Evolutionary conservation across 2,797 vertebrate species (phyloP), one percentile per base, ranked within the genome.

Genomic region (Chrysocyon brachyurus): DNA sequence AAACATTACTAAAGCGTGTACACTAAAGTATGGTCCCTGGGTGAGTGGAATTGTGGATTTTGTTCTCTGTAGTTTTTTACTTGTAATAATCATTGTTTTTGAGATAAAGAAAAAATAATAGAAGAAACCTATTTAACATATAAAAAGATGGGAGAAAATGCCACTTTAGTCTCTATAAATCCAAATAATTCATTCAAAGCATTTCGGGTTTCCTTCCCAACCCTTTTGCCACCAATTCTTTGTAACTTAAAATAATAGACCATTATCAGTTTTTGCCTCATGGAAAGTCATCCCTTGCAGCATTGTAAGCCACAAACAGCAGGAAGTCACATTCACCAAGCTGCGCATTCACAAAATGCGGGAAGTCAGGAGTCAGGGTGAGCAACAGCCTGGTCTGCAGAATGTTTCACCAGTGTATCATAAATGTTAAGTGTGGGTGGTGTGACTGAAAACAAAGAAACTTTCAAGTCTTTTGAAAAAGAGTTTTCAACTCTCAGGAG

Each of bases 211-310:
- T 95, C n/a, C 56, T 81, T 96, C 66, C 22, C 28, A 57, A 68
- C 49, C 33, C 36, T 17, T 93, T 89, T 93, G 81, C 85, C 36
- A 14, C 70, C 81, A 90, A 57, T 75, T 87, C 91, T 95, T 97
- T 94, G 49, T 86, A 73, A 96, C n/a, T 87, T 82, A 96, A 96
- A 94, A 96, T 96, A 96, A 96, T 85, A 96, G 87, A 49, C 61
- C 28, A 92, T 97, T 84, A 97, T 94, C 90, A 16, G 24, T 28
- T 90, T 97, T 93, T 63, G 57, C 56, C 66, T 91, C 78, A 56
- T 6, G 93, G 28, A 92, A 96, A 97, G 82, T 72, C 94, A 61
- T 85, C 46, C 52, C 59, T 91, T 66, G 70, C 21, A 70, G 61
- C 36, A 26, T 1, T 59, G 24, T 95, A 93, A 96, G n/a, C 84